Percentiles rank a stretch among this genome's conserved stretches.
Conservation (phyloP, 2,797 vertebrate species). For the Anabacerthia variegaticeps region DNA sequence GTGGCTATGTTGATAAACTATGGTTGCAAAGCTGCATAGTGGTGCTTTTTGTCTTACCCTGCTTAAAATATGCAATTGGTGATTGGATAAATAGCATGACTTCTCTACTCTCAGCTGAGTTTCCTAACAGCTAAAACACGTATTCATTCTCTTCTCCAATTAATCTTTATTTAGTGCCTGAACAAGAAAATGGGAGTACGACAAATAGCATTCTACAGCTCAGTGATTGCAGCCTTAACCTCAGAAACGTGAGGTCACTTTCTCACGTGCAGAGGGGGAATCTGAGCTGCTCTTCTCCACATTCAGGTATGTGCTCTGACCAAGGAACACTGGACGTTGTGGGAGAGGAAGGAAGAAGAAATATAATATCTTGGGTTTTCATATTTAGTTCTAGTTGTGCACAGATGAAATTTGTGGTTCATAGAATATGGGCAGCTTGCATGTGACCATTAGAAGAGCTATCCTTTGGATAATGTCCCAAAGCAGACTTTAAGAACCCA, state of each 20-base stretch:
- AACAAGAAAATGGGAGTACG: not conserved
- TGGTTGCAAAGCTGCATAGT: not conserved
- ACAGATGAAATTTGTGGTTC: not conserved
- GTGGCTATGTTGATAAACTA: not conserved
- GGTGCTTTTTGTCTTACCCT: not conserved
- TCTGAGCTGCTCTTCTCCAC: not conserved
- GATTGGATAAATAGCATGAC: not conserved
- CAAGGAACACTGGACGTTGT: not conserved
- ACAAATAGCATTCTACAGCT: not conserved
- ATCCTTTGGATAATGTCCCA: not conserved
- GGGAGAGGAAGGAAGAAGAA: not conserved
- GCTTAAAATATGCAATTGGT: not conserved
- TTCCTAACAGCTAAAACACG: not conserved
- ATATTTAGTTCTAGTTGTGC: not conserved
- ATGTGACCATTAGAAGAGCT: not conserved
- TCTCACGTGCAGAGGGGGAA: not conserved
- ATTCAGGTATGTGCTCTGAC: not conserved
- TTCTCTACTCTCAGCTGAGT: not conserved
- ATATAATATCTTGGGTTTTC: not conserved
- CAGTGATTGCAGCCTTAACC: not conserved
- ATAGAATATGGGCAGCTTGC: not conserved
- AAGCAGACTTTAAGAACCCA: not conserved
- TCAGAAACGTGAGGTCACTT: not conserved
- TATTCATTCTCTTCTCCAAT: not conserved
- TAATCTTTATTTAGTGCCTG: not conserved